Evolutionary conservation across 2,888 invertebrate species (phyloP).

Genomic region (Chalcosyrphus nemorum): DNA sequence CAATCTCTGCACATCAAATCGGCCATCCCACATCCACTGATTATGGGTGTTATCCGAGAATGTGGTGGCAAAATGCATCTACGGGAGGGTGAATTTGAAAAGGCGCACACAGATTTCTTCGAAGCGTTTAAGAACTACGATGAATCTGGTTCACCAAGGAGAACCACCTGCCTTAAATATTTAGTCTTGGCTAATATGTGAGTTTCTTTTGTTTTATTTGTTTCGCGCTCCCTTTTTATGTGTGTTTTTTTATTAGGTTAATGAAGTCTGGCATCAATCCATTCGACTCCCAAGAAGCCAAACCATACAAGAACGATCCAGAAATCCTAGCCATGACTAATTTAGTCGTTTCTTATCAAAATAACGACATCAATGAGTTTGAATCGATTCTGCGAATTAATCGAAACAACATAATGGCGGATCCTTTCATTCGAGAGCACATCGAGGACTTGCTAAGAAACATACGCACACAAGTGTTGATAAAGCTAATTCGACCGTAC

Average conservation of each 20-base stretch:
- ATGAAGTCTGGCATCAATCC: constrained; percentile 99
- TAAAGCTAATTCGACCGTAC: constrained; percentile 98
- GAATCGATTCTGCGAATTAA: constrained; percentile 97
- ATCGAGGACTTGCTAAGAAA: constrained; percentile 98
- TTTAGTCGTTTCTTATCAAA: constrained; percentile 97
- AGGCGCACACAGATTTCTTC: constrained; percentile 99
- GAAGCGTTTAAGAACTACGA: constrained; percentile 99
- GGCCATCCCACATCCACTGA: constrained; percentile 99
- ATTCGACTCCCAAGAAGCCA: constrained; percentile 99
- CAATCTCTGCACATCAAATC: constrained; percentile 99
- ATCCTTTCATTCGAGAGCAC: constrained; percentile 99
- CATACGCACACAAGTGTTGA: constrained; percentile 97
- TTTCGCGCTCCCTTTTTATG: background rate
- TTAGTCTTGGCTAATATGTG: constrained; percentile 99
- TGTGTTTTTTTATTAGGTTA: constrained; percentile 84
- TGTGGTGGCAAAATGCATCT: constrained; percentile 99
- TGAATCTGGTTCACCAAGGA: constrained; percentile 97
- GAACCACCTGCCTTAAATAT: constrained; percentile 99
- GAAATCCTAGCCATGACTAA: constrained; percentile 99
- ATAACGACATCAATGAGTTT: constrained; percentile 99
- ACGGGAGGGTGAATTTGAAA: constrained; percentile 98
- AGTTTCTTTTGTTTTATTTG: constrained; percentile 82
- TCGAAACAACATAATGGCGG: constrained; percentile 98
- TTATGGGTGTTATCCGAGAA: constrained; percentile 99
- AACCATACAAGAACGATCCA: constrained; percentile 99